Percentiles rank a stretch among this genome's conserved stretches.
Conservation (phyloP, 2,797 vertebrate species). For the Pyrocephalus nanus region DNA sequence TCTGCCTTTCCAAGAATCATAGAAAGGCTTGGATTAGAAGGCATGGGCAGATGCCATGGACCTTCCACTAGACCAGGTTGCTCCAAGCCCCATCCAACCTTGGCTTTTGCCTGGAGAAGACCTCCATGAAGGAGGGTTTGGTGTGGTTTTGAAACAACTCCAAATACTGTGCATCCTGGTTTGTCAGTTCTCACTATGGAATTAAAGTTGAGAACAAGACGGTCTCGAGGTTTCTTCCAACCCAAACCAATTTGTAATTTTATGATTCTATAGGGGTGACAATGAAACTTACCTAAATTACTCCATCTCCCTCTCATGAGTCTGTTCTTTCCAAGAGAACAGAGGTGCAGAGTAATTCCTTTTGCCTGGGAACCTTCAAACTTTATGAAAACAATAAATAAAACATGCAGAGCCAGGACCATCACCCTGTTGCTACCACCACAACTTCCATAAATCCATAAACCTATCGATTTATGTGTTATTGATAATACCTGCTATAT, state of each 20-base stretch:
- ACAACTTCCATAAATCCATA: rapidly evolving
- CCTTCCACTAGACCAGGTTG: too few relatives aligned
- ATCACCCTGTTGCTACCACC: background rate
- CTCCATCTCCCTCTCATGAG: background rate
- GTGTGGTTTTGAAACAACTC: too few relatives aligned
- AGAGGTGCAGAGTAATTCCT: background rate
- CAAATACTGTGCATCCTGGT: too few relatives aligned
- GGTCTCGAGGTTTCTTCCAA: background rate
- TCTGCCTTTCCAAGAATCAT: background rate
- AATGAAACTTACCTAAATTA: background rate
- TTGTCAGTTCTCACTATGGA: too few relatives aligned
- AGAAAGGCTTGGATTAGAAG: background rate
- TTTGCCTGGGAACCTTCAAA: background rate
- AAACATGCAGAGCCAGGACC: background rate
- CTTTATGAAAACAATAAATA: background rate
- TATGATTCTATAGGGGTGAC: background rate
- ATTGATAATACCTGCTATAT: too few relatives aligned
- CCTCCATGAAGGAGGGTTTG: too few relatives aligned
- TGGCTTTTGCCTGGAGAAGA: too few relatives aligned
- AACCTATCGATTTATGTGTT: rapidly evolving
- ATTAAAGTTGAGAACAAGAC: too few relatives aligned
- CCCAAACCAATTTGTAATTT: background rate
- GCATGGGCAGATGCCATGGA: too few relatives aligned
- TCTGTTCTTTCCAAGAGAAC: background rate
- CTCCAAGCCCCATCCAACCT: too few relatives aligned